A percentile compares a stretch with the other conserved stretches of the same genome.
phyloP scores from a whole-genome alignment of 2,797 vertebrate species.

The Sebastes kiyomatsui region DNA sequence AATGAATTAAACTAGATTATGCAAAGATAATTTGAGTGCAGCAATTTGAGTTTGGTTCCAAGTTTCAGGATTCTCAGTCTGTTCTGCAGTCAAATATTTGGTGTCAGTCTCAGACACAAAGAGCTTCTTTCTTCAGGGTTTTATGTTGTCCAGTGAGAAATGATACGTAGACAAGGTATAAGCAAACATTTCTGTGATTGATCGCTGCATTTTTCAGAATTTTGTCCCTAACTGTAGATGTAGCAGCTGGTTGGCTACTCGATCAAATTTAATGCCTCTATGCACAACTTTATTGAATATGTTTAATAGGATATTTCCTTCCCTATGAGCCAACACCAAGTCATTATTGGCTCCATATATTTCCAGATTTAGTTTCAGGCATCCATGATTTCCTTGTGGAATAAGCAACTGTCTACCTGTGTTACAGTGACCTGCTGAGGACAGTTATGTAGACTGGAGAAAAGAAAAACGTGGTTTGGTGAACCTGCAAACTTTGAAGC shows the following conservation, averaged over 20 bases:
- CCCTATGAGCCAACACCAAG: not conserved
- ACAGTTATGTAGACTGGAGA: not conserved
- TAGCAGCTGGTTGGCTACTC: not conserved
- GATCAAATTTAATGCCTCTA: not conserved
- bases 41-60: not conserved
- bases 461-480: not conserved
- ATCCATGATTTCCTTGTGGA: not conserved
- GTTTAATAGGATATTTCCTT: not conserved
- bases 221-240: too few species aligned
- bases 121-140: not conserved
- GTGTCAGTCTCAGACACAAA: not conserved
- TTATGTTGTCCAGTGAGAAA: not conserved
- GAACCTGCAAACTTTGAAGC: not conserved
- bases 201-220: too few species aligned
- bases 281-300: not conserved
- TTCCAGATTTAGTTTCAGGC: not conserved
- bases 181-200: not conserved
- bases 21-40: not conserved
- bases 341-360: not conserved
- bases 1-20: not conserved
- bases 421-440: not conserved
- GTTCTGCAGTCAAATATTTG: not conserved
- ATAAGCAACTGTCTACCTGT: not conserved
- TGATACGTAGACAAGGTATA: not conserved
- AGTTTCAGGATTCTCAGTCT: not conserved